Evolutionary conservation across 2,888 invertebrate species (phyloP), one percentile per base, ranked within the genome.

Genomic region (Pseudococcus jackbeardsleyi): DNA sequence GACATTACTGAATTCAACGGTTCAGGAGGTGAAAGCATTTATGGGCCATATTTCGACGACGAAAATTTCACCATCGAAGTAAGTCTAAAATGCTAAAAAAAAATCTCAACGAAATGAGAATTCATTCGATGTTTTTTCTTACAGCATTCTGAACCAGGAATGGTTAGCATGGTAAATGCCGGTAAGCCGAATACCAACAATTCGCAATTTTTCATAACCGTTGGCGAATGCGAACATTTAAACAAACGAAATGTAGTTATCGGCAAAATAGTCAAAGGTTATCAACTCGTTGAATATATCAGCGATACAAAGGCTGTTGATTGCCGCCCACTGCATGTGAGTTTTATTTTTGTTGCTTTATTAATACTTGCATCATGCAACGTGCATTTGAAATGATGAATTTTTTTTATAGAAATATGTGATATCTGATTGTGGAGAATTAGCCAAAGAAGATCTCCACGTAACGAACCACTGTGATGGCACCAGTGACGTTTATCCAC

Each of bases 131-230:
- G 26, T 33, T 89, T 42, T 68, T 89, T n/a, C n/a, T n/a, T 90
- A 77, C 90, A 92, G 90, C 93, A 96, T 93, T 93, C 94, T 64
- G 91, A 92, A 0, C 93, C 93, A 84, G 96, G 96, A 3, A 93
- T 94, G 0, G 92, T 96, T 0, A 96, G 96, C 90, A 96, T 96
- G 95, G 95, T 95, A 90, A 99, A 95, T 92, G 95, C 93, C 91
- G 98, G 95, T 86, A 91, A 91, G 90, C 94, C 94, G 17, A 93
- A 99, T 91, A 96, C 97, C 11, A 99, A 98, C 91, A 96, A 96
- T 90, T 98, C 98, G 0, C 99, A 99, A 92, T 99, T 99, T 92
- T 97, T 98, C 91, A 96, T 99, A 89, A 96, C 96, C 0, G 94
- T 95, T 0, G 94, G 94, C 0, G 93, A 94, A 1, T 96, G 96